Percentiles rank a stretch among this genome's conserved stretches.
Conservation (phyloP, 1,140 invertebrate genomes). For the Trichogramma pretiosum region DNA sequence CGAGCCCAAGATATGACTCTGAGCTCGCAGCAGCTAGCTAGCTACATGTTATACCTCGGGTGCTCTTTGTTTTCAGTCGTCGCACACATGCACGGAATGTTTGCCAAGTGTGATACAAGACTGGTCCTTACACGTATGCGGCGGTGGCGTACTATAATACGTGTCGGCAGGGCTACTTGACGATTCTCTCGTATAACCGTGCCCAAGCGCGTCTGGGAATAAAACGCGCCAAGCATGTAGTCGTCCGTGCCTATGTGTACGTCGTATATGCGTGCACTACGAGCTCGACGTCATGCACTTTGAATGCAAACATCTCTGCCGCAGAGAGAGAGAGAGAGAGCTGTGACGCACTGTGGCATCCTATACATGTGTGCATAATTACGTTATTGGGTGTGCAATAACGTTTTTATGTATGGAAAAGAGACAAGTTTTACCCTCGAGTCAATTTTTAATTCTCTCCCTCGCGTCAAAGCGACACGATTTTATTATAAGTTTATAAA, state of each 20-base stretch:
- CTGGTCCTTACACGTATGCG: neutral
- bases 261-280: too few relatives aligned
- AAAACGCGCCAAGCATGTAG: too few relatives aligned
- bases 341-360: neutral
- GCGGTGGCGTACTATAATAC: too few relatives aligned
- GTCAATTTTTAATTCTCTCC: too few relatives aligned
- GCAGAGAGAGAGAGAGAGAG: neutral
- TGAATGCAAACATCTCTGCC: neutral
- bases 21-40: neutral
- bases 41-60: neutral
- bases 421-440: too few relatives aligned
- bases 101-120: neutral
- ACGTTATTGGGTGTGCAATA: too few relatives aligned
- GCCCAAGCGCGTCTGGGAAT: slow-evolving; percentile 17
- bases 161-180: slow-evolving; percentile 7
- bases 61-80: neutral
- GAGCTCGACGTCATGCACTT: neutral
- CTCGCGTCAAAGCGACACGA: too few relatives aligned
- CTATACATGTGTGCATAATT: too few relatives aligned
- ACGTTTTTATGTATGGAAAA: too few relatives aligned
- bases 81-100: slow-evolving; percentile 1
- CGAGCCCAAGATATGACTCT: neutral
- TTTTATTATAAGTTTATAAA: too few relatives aligned
- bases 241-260: too few relatives aligned
- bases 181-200: slow-evolving; percentile 17